A percentile compares a stretch with the other conserved stretches of the same genome.
These are phyloP conservation scores for Coryphaenoides rupestris DNA, from an alignment of 2,113 vertebrate genomes.

Conservation along the genomic window DNA sequence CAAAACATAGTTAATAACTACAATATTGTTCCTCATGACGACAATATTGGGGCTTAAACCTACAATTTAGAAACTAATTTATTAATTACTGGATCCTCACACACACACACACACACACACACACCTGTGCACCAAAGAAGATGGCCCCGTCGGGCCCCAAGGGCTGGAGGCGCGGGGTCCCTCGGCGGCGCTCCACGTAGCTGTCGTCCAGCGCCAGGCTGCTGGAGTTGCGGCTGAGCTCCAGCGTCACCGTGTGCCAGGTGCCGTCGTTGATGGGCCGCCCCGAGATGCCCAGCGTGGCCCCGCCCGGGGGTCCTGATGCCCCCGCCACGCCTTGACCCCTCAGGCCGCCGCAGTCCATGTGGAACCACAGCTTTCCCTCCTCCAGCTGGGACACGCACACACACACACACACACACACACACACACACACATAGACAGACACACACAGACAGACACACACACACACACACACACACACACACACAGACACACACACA, in stretches of 20 bases:
- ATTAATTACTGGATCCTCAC: too few species aligned
- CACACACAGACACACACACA: constrained; percentile 16
- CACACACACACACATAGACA: too few species aligned
- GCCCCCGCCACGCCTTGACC: background rate
- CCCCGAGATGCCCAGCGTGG: constrained; percentile 87
- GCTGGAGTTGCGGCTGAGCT: constrained; percentile 90
- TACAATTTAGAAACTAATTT: too few species aligned
- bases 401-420: background rate
- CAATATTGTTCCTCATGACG: too few species aligned
- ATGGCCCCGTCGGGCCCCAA: constrained; percentile 80
- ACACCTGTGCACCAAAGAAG: constrained; percentile 90
- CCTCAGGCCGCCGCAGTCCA: constrained; percentile 76
- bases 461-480: constrained; percentile 16
- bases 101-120: background rate
- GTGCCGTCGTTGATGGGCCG: constrained; percentile 86
- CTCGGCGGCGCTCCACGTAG: constrained; percentile 86
- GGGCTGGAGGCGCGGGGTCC: constrained; percentile 75
- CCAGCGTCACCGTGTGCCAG: constrained; percentile 92
- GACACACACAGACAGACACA: constrained; percentile 6
- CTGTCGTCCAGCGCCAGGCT: constrained; percentile 91
- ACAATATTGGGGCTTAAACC: too few species aligned
- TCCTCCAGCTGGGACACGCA: constrained; percentile 80
- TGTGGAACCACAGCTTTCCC: constrained; percentile 91
- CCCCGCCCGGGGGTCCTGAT: constrained; percentile 46
- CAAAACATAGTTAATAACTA: too few species aligned